Evolutionary conservation across 2,888 invertebrate genomes (phyloP).

Genomic region (Syritta pipiens): DNA sequence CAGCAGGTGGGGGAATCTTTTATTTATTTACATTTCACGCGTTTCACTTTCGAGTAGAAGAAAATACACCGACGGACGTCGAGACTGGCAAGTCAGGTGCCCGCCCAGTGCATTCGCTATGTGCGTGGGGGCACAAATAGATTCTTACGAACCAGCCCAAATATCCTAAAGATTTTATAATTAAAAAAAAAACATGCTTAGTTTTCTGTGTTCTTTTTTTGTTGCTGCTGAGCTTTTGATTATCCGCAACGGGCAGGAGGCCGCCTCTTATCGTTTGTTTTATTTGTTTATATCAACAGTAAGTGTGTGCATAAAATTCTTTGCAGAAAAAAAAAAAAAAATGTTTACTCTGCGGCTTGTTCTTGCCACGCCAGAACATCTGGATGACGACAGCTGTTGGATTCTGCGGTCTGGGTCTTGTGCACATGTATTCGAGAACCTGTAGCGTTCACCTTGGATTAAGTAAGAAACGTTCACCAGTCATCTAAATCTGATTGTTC

Average conservation of each 20-base stretch:
- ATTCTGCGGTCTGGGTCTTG: too few species aligned
- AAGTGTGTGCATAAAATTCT: constrained; percentile 8
- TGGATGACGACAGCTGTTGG: too few species aligned
- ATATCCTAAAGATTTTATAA: constrained; percentile 42
- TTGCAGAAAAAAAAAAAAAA: too few species aligned
- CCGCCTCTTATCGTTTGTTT: constrained; percentile 26
- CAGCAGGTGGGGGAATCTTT: constrained; percentile 39
- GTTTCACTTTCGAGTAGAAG: constrained; percentile 7
- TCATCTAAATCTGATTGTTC: too few species aligned
- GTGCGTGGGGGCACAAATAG: constrained; percentile 29
- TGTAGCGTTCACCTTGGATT: too few species aligned
- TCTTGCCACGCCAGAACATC: too few species aligned
- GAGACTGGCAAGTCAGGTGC: constrained; percentile 11
- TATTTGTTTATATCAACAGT: constrained; percentile 22
- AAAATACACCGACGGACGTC: neutral
- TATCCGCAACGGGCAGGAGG: constrained; percentile 8
- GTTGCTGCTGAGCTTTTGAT: constrained; percentile 20
- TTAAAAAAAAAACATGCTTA: too few species aligned
- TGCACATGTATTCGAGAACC: too few species aligned
- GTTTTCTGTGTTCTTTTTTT: neutral
- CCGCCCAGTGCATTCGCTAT: constrained; percentile 16
- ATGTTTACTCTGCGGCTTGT: constrained; percentile 10
- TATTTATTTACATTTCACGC: constrained; percentile 36
- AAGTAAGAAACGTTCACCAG: too few species aligned
- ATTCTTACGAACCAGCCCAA: constrained; percentile 39